phyloP scores from a whole-genome alignment of 2,888 invertebrate species.

The Eupithecia insigniata region DNA sequence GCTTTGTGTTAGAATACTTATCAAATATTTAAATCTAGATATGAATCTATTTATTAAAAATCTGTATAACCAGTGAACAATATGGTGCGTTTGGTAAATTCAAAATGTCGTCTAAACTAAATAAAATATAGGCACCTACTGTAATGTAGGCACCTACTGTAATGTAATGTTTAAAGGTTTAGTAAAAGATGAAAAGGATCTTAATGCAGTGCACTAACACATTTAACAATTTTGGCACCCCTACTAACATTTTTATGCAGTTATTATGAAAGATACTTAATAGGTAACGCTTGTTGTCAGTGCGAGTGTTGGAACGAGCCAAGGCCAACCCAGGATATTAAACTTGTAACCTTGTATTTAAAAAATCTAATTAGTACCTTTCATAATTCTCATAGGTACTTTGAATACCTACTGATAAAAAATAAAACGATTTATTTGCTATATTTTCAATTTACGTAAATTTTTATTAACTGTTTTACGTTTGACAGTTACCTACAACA shows the following conservation, averaged over 20 bases:
- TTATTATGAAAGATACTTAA: conserved; percentile 37
- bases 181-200: conserved; percentile 32
- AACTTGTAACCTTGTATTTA: no score
- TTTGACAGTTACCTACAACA: background rate
- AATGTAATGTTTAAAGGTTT: conserved; percentile 36
- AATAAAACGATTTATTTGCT: background rate
- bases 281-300: conserved; percentile 29
- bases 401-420: background rate
- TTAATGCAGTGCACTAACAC: conserved; percentile 39
- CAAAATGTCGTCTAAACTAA: conserved; percentile 38
- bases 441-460: background rate
- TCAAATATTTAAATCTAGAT: conserved; percentile 25
- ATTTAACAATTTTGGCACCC: conserved; percentile 41
- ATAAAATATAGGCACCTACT: conserved; percentile 29
- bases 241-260: conserved; percentile 32
- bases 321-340: background rate
- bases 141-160: conserved; percentile 36
- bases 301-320: conserved; percentile 20
- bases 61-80: conserved; percentile 22
- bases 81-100: conserved; percentile 35
- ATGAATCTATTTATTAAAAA: conserved; percentile 33
- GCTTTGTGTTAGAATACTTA: conserved; percentile 41
- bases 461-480: background rate
- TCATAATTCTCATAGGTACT: background rate
- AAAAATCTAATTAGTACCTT: background rate